These are phyloP conservation scores for Cylloceria caligata DNA, from an alignment of 2,888 invertebrate species.

Conservation along the genomic window DNA sequence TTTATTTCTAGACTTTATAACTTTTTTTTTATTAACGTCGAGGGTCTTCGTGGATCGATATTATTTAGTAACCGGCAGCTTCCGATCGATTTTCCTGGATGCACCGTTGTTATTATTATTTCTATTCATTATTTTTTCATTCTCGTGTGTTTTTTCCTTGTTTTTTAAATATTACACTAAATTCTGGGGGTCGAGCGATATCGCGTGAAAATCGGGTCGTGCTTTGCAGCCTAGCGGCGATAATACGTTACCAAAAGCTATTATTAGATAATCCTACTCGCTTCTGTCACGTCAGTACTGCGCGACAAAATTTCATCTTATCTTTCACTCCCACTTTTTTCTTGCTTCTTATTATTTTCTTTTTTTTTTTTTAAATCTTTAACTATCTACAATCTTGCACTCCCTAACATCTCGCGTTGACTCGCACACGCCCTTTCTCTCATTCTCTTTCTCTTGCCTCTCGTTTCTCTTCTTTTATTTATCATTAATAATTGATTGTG, in stretches of 20 bases:
- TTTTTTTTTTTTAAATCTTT: background rate
- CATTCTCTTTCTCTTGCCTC: constrained; percentile 23
- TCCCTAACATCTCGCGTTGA: constrained; percentile 31
- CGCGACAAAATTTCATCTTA: constrained; percentile 49
- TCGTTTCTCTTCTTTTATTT: constrained; percentile 63
- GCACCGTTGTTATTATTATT: constrained; percentile 51
- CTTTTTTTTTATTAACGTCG: constrained; percentile 48
- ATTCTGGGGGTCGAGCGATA: constrained; percentile 57
- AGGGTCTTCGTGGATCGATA: constrained; percentile 62
- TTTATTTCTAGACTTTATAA: constrained; percentile 44
- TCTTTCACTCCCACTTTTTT: constrained; percentile 37
- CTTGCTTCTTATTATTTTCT: background rate
- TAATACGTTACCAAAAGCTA: constrained; percentile 82
- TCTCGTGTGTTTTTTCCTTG: constrained; percentile 42
- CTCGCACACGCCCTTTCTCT: constrained; percentile 4
- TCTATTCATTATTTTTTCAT: constrained; percentile 45
- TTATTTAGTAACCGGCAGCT: constrained; percentile 45
- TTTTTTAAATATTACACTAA: constrained; percentile 50
- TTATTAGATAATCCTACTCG: constrained; percentile 77
- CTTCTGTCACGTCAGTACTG: constrained; percentile 70
- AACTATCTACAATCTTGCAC: constrained; percentile 54
- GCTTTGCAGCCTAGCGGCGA: constrained; percentile 78
- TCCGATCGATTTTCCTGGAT: constrained; percentile 61
- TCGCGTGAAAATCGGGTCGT: constrained; percentile 59
- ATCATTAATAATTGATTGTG: constrained; percentile 83